phyloP scores from a whole-genome alignment of 2,797 vertebrate genomes.

The Ptychadena robeensis region DNA sequence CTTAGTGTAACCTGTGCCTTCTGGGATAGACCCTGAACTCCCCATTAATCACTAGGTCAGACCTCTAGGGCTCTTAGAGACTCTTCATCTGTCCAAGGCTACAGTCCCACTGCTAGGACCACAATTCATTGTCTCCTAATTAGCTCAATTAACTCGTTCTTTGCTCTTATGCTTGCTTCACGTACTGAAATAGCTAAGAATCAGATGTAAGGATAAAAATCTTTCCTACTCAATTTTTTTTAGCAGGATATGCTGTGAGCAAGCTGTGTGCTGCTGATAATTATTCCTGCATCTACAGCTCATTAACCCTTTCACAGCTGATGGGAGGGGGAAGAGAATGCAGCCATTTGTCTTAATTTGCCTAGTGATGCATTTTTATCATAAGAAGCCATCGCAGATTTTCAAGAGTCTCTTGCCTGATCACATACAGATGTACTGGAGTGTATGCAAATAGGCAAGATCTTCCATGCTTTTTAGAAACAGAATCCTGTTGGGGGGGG shows the following conservation, averaged over 20 bases:
- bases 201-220: conserved; percentile 11
- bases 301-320: conserved; percentile 52
- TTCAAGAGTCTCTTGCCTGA: conserved; percentile 40
- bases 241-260: conserved; percentile 2
- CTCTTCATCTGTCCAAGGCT: conserved; percentile 24
- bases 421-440: conserved; percentile 57
- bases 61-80: conserved; percentile 21
- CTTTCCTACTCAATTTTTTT: conserved; percentile 13
- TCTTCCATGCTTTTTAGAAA: conserved; percentile 54
- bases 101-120: conserved; percentile 11
- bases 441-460: conserved; percentile 44
- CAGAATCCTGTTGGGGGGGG: conserved; percentile 37
- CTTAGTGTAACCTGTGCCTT: conserved; percentile 33
- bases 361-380: conserved; percentile 43
- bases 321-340: conserved; percentile 10
- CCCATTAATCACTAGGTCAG: conserved; percentile 58
- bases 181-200: neutral
- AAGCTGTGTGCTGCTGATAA: conserved; percentile 35
- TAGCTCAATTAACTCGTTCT: conserved; percentile 51
- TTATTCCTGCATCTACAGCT: conserved; percentile 52
- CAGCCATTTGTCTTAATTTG: conserved; percentile 56
- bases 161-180: neutral
- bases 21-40: conserved; percentile 40
- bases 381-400: conserved; percentile 54
- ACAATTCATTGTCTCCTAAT: conserved; percentile 55